A percentile compares a stretch with the other conserved stretches of the same genome.
These are phyloP conservation scores for Macaria liturata DNA, from an alignment of 2,888 invertebrate genomes.

Conservation along the genomic window DNA sequence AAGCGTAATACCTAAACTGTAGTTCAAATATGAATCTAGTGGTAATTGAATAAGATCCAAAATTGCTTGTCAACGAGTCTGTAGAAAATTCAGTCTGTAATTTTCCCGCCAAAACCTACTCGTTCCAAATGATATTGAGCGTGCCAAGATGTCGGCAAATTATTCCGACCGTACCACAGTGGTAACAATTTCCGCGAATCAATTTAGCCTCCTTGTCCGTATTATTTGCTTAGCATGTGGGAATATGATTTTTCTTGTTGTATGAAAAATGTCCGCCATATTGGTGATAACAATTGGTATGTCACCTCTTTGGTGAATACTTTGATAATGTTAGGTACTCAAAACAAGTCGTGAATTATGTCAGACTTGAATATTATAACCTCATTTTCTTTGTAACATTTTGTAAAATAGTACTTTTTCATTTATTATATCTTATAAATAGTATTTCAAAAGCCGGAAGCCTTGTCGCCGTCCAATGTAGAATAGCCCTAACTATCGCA, in stretches of 20 bases:
- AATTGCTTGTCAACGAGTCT: slow-evolving; percentile 15
- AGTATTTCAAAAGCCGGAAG: slow-evolving; percentile 7
- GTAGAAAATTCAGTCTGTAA: slow-evolving; percentile 51
- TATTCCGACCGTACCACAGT: slow-evolving; percentile 50
- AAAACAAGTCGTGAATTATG: too few relatives aligned
- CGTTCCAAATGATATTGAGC: slow-evolving; percentile 52
- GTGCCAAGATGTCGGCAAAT: slow-evolving; percentile 63
- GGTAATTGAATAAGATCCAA: slow-evolving; percentile 18
- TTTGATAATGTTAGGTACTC: too few relatives aligned
- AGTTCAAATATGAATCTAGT: slow-evolving; percentile 8
- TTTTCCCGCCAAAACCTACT: slow-evolving; percentile 67
- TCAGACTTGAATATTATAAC: too few relatives aligned
- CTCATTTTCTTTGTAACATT: too few relatives aligned
- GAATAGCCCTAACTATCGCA: slow-evolving; percentile 46
- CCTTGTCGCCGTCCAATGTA: slow-evolving; percentile 41
- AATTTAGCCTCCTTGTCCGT: slow-evolving; percentile 11
- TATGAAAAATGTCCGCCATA: too few relatives aligned
- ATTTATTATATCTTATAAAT: too few relatives aligned
- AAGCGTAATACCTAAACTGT: not conserved
- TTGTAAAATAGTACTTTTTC: too few relatives aligned
- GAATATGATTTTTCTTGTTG: not conserved
- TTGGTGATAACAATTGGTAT: too few relatives aligned
- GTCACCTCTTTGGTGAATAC: too few relatives aligned
- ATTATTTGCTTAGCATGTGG: not conserved
- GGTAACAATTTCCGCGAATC: slow-evolving; percentile 31